Conservation (phyloP, 2,797 vertebrate genomes). For the Parotocinclus haroldoi region DNA sequence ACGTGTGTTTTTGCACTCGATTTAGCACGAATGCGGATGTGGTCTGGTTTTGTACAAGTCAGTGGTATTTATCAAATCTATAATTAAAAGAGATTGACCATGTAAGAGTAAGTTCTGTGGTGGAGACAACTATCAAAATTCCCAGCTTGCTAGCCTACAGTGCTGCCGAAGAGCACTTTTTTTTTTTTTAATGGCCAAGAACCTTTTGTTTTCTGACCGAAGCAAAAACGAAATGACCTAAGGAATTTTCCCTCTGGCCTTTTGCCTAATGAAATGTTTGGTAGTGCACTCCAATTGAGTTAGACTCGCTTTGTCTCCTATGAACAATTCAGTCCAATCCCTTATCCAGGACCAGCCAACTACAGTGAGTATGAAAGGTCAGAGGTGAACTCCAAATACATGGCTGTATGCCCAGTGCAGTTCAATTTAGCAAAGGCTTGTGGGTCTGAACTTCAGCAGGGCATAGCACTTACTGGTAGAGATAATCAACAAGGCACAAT, state of each 20-base stretch:
- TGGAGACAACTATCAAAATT: too few species aligned
- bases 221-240: slow-evolving; percentile 1
- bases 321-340: slow-evolving; percentile 3
- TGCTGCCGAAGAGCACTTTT: not conserved
- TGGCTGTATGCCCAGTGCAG: not conserved
- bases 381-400: slow-evolving; percentile 5
- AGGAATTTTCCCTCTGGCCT: slow-evolving; percentile 1
- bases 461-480: slow-evolving; percentile 2
- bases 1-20: too few species aligned
- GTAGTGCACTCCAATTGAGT: slow-evolving; percentile 4
- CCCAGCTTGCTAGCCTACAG: slow-evolving; percentile 1
- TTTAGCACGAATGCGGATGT: too few species aligned
- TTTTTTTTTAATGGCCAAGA: slow-evolving; percentile 11
- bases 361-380: slow-evolving; percentile 7
- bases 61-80: too few species aligned
- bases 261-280: slow-evolving; percentile 4
- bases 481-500: not conserved
- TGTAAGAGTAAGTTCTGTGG: too few species aligned
- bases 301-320: slow-evolving; percentile 11
- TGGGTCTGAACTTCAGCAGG: not conserved
- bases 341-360: slow-evolving; percentile 3
- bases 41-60: too few species aligned
- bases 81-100: too few species aligned
- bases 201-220: not conserved
- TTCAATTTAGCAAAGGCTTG: not conserved